Conservation (phyloP, 1,140 invertebrate species). For the Leptinotarsa undecemlineata region DNA sequence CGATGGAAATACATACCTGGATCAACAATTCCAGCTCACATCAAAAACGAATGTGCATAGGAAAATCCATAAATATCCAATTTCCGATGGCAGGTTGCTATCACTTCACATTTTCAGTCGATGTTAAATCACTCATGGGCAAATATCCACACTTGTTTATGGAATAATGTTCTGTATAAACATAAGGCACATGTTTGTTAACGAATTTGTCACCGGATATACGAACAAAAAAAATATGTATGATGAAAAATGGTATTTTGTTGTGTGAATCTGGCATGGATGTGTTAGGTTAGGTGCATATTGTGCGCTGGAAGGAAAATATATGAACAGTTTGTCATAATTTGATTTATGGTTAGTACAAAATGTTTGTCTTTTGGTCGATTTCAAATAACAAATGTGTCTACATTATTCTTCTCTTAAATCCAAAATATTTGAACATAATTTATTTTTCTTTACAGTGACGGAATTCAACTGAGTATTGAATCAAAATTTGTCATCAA, state of each 20-base stretch:
- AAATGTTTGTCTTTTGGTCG: too few species aligned
- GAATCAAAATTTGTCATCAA: too few species aligned
- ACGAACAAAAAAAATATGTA: neutral
- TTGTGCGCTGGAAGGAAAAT: too few species aligned
- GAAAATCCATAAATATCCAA: neutral
- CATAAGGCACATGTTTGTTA: constrained; percentile 1
- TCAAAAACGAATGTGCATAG: neutral
- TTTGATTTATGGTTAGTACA: too few species aligned
- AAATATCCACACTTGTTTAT: neutral
- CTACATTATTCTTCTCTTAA: too few species aligned
- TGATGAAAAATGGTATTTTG: neutral
- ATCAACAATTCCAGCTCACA: neutral
- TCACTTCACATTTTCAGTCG: neutral
- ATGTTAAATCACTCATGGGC: neutral
- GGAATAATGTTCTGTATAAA: constrained; percentile 6
- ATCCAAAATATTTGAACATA: too few species aligned
- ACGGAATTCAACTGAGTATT: too few species aligned
- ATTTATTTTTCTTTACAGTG: too few species aligned
- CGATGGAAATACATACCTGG: neutral
- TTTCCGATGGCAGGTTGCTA: neutral
- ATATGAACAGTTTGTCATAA: too few species aligned
- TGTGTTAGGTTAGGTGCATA: neutral
- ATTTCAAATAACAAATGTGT: too few species aligned
- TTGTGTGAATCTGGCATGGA: constrained; percentile 3
- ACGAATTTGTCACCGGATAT: neutral